A percentile compares a stretch with the other conserved stretches of the same genome.
phyloP scores from a whole-genome alignment of 37 sponge, comb jelly and placozoan species.

The Mnemiopsis leidyi region DNA sequence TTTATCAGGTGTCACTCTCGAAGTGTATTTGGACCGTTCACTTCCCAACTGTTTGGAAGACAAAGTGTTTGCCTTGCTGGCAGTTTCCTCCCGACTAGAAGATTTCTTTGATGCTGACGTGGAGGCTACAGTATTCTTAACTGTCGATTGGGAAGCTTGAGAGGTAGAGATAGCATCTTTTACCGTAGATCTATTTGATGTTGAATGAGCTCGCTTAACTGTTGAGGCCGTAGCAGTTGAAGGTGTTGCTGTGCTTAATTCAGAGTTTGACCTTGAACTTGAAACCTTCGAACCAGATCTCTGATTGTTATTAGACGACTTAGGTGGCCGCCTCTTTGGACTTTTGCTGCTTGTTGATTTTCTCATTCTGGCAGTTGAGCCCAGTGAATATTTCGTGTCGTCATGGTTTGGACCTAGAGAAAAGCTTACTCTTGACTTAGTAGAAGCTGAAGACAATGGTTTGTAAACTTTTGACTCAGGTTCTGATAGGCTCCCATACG shows the following conservation, averaged over 20 bases:
- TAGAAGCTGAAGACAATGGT: not conserved
- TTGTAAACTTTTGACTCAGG: not conserved
- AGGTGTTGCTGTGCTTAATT: not conserved
- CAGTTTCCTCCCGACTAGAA: not conserved
- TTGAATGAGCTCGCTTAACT: not conserved
- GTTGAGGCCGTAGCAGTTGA: not conserved
- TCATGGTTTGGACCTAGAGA: not conserved
- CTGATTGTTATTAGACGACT: not conserved
- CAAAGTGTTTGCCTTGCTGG: no score
- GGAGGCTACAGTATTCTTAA: not conserved
- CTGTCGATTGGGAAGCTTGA: not conserved
- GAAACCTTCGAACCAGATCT: not conserved
- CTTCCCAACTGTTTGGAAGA: no score
- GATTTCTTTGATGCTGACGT: not conserved
- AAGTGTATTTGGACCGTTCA: not conserved
- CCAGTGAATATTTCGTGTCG: not conserved
- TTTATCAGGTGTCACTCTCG: not conserved
- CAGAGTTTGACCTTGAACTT: not conserved
- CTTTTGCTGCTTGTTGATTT: not conserved
- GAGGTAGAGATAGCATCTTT: not conserved
- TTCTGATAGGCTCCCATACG: not conserved
- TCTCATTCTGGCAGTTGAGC: conserved; percentile 6
- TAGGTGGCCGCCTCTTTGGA: not conserved
- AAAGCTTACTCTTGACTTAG: conserved; percentile 7
- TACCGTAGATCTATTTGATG: not conserved